phyloP scores from a whole-genome alignment of 2,888 invertebrate genomes.

The Cataglyphis albicans region DNA sequence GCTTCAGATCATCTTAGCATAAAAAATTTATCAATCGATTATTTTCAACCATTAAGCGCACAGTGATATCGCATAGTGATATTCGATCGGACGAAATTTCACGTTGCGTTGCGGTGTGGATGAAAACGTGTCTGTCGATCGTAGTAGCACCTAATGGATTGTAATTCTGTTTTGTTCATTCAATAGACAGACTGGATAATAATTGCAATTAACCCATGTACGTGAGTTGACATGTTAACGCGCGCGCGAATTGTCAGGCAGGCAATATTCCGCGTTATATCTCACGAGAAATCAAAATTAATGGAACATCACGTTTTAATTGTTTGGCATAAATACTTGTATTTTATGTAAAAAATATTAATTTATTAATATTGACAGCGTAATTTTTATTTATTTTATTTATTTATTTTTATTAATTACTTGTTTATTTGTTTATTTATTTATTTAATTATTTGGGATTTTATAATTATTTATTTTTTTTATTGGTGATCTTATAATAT shows the following conservation, averaged over 20 bases:
- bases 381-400: too few relatives aligned
- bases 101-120: not conserved
- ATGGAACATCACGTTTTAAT: constrained; percentile 45
- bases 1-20: not conserved
- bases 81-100: constrained; percentile 19
- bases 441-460: too few relatives aligned
- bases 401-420: too few relatives aligned
- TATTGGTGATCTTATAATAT: too few relatives aligned
- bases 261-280: constrained; percentile 57
- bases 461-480: too few relatives aligned
- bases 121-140: not conserved
- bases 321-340: not conserved
- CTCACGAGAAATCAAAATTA: constrained; percentile 41
- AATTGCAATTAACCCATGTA: constrained; percentile 61
- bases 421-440: too few relatives aligned
- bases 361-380: too few relatives aligned
- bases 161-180: constrained; percentile 62
- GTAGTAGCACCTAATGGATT: constrained; percentile 51
- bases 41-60: not conserved
- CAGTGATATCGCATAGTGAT: constrained; percentile 1
- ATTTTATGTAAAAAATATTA: not conserved
- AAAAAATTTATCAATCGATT: constrained; percentile 26
- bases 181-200: constrained; percentile 55
- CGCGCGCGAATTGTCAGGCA: constrained; percentile 48
- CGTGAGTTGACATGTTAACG: constrained; percentile 35